Conservation (phyloP, 2,797 vertebrate genomes). For the Gallinago stenura region DNA sequence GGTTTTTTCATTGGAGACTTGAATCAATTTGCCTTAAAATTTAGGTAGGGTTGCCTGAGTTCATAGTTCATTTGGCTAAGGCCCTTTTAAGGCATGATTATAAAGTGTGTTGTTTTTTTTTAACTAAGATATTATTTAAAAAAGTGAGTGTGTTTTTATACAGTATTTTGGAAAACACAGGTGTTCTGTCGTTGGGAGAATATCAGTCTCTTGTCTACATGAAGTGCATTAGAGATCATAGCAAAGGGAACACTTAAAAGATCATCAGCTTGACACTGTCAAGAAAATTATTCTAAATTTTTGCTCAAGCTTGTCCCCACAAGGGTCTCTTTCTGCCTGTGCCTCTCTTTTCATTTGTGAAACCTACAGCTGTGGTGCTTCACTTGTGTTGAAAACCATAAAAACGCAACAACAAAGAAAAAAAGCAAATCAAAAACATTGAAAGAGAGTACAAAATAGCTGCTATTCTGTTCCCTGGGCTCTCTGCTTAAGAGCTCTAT, state of each 20-base stretch:
- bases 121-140: neutral
- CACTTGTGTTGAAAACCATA: neutral
- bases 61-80: neutral
- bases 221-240: neutral
- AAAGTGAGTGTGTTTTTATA: neutral
- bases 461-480: slow-evolving; percentile 52
- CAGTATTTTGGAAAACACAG: neutral
- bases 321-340: neutral
- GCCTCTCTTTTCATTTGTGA: neutral
- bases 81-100: neutral
- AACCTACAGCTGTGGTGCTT: neutral
- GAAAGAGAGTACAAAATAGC: neutral
- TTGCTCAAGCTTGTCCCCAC: neutral
- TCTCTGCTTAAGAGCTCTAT: slow-evolving; percentile 65
- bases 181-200: neutral
- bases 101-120: neutral
- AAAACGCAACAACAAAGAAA: neutral
- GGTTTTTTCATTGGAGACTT: neutral
- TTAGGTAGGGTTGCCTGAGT: neutral
- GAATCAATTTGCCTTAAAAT: neutral
- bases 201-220: neutral
- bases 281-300: neutral
- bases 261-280: neutral
- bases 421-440: neutral
- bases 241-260: neutral